Percentiles rank a stretch among this genome's conserved stretches.
These are phyloP conservation scores for Tragelaphus eurycerus DNA, from an alignment of 2,797 vertebrate species.

Conservation along the genomic window DNA sequence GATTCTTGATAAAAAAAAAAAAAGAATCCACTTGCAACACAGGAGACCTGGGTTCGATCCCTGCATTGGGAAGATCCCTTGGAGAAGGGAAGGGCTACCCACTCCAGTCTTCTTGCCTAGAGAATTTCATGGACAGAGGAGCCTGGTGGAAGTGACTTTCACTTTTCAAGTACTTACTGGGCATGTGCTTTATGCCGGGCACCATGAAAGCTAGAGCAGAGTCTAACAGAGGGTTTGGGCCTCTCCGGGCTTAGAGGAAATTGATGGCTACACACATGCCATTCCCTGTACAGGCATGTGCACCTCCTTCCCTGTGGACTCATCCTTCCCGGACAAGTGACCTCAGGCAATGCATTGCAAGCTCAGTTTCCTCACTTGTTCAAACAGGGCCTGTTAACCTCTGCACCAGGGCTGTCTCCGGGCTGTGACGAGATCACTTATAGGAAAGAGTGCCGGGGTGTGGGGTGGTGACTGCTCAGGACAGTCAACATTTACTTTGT, in stretches of 20 bases:
- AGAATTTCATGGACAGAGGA: neutral
- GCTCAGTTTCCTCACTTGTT: neutral
- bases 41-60: neutral
- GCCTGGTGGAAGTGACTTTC: neutral
- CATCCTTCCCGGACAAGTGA: neutral
- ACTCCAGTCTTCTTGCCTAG: neutral
- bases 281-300: neutral
- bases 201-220: neutral
- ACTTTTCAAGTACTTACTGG: neutral
- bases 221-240: neutral
- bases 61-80: neutral
- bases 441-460: neutral
- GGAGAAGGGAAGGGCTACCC: neutral
- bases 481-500: neutral
- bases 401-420: neutral
- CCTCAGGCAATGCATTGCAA: neutral
- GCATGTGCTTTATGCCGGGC: neutral
- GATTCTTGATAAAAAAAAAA: too few species aligned
- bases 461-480: neutral
- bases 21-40: neutral
- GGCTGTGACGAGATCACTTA: neutral
- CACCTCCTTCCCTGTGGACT: too few species aligned
- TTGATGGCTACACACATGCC: rapidly evolving
- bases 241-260: neutral
- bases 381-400: neutral